Percentiles rank a stretch among this genome's conserved stretches.
Conservation (phyloP, 2,888 invertebrate genomes). For the Meloe dianella region DNA sequence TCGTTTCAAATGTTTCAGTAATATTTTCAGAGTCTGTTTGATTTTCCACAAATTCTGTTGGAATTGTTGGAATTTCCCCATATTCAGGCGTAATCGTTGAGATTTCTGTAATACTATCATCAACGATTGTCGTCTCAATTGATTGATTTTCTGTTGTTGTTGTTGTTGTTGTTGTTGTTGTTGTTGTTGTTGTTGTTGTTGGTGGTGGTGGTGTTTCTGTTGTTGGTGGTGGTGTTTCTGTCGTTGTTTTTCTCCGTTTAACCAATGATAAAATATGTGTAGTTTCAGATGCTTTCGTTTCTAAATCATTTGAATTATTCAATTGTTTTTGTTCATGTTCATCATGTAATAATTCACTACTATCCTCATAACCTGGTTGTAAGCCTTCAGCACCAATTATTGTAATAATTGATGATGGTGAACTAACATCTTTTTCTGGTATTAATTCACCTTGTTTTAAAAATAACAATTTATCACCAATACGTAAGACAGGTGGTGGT, state of each 20-base stretch:
- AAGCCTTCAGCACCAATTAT: slow-evolving; percentile 61
- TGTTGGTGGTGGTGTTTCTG: too few relatives aligned
- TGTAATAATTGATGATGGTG: slow-evolving; percentile 56
- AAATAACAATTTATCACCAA: slow-evolving; percentile 57
- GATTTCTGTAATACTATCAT: slow-evolving; percentile 28
- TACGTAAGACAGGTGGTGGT: slow-evolving; percentile 54
- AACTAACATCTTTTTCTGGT: slow-evolving; percentile 53
- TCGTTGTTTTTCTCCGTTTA: slow-evolving; percentile 39
- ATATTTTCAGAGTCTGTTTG: background rate
- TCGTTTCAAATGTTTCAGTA: slow-evolving; percentile 3
- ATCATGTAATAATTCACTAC: slow-evolving; percentile 32
- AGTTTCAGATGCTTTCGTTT: slow-evolving; percentile 40
- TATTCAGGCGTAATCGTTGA: slow-evolving; percentile 10
- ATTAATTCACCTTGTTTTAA: slow-evolving; percentile 54
- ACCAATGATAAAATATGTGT: slow-evolving; percentile 49
- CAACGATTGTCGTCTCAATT: slow-evolving; percentile 8
- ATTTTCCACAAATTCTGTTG: slow-evolving; percentile 8
- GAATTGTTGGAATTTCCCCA: slow-evolving; percentile 21
- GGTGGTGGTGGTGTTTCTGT: slow-evolving; percentile 27
- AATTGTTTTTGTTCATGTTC: slow-evolving; percentile 32
- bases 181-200: slow-evolving; percentile 18
- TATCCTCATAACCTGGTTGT: slow-evolving; percentile 50
- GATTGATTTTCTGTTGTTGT: slow-evolving; percentile 19
- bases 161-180: slow-evolving; percentile 20
- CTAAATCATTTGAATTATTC: slow-evolving; percentile 37